Conservation (phyloP, 2,888 invertebrate species). For the Drosophila pegasa region DNA sequence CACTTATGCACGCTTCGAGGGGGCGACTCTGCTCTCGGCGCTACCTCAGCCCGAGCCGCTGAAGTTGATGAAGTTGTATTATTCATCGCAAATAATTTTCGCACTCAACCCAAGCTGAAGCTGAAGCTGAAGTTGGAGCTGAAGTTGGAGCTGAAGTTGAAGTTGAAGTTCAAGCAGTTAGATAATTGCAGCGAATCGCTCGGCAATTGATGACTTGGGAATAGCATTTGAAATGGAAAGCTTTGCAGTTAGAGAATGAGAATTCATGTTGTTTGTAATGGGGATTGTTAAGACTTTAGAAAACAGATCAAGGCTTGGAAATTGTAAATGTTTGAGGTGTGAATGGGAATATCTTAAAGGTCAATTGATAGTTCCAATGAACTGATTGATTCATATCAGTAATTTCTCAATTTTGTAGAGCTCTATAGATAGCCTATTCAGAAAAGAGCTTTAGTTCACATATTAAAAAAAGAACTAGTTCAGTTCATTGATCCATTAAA, state of each 20-base stretch:
- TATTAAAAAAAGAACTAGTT: too few species aligned
- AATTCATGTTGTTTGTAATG: background rate
- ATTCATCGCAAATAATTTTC: conserved; percentile 66
- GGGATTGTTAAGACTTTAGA: background rate
- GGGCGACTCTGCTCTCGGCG: conserved; percentile 7
- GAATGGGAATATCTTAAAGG: too few species aligned
- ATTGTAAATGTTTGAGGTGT: too few species aligned
- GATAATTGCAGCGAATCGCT: background rate
- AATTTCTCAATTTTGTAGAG: too few species aligned
- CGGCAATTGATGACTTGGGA: conserved; percentile 1
- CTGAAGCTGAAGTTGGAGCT: too few species aligned
- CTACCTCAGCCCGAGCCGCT: conserved; percentile 9
- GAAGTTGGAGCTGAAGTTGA: background rate
- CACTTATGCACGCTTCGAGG: conserved; percentile 69
- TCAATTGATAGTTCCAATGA: too few species aligned
- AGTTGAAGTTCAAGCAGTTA: background rate
- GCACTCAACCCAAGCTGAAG: conserved; percentile 43
- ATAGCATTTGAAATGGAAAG: background rate
- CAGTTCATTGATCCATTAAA: too few species aligned
- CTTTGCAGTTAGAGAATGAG: background rate
- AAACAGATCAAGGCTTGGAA: too few species aligned
- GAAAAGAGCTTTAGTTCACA: too few species aligned
- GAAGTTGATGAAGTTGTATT: conserved; percentile 74
- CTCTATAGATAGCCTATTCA: too few species aligned
- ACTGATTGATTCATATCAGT: too few species aligned